These are phyloP conservation scores for Drosophila pallidifrons DNA, from an alignment of 1,140 invertebrate genomes.

Conservation along the genomic window DNA sequence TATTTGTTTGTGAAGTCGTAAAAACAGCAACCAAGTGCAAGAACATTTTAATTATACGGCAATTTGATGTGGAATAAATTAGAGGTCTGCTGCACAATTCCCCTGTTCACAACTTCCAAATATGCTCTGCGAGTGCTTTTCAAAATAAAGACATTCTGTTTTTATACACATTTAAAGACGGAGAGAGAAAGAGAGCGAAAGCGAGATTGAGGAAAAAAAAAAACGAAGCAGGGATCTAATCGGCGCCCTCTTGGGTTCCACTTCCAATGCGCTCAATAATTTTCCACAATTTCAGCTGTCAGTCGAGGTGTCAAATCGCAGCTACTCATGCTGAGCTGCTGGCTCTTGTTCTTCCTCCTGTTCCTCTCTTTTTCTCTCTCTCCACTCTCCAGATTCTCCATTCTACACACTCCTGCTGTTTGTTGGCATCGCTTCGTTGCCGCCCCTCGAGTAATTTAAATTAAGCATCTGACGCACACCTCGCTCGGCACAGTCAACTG, in stretches of 20 bases:
- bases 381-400: constrained; percentile 24
- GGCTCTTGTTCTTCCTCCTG: not conserved
- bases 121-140: constrained; percentile 20
- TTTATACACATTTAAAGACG: constrained; percentile 11
- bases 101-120: constrained; percentile 63
- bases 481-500: constrained; percentile 62
- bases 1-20: constrained; percentile 74
- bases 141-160: constrained; percentile 65
- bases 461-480: constrained; percentile 82
- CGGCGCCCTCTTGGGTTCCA: constrained; percentile 79
- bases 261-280: constrained; percentile 79
- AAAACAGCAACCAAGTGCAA: constrained; percentile 43
- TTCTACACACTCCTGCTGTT: constrained; percentile 23
- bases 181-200: not conserved
- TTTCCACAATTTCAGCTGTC: constrained; percentile 83
- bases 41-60: constrained; percentile 77
- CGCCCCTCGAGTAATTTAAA: constrained; percentile 78
- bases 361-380: not conserved
- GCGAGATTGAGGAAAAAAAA: not conserved
- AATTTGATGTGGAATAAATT: constrained; percentile 82
- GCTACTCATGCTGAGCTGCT: constrained; percentile 83
- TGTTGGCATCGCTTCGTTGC: constrained; percentile 28
- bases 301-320: constrained; percentile 85
- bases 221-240: constrained; percentile 63
- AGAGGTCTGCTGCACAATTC: constrained; percentile 59